phyloP scores from a whole-genome alignment of 30 jellyfish, hydroid and myxozoan genomes.

The Haliclystus octoradiatus region DNA sequence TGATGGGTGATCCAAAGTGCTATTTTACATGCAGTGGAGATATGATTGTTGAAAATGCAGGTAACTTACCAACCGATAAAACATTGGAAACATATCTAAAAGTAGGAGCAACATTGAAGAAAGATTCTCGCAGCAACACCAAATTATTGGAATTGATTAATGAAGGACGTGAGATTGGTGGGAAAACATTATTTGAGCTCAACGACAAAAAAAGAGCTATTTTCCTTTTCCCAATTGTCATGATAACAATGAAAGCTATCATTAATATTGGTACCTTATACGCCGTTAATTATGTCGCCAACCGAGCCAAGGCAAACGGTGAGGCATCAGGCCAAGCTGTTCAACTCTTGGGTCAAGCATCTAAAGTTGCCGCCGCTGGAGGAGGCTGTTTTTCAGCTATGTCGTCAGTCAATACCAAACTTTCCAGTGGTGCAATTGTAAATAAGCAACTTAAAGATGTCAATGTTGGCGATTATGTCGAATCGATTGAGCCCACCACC shows the following conservation, averaged over 20 bases:
- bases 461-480: slow-evolving; percentile 32
- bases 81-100: not conserved
- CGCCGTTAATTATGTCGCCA: slow-evolving; percentile 6
- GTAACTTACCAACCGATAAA: not conserved
- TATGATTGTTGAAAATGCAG: not conserved
- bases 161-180: slow-evolving; percentile 2
- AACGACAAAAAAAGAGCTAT: slow-evolving; percentile 4
- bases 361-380: not conserved
- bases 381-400: slow-evolving; percentile 29
- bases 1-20: slow-evolving; percentile 5
- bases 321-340: slow-evolving; percentile 1
- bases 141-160: slow-evolving; percentile 4
- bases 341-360: not conserved
- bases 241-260: not conserved
- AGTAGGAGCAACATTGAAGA: not conserved
- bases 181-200: not conserved
- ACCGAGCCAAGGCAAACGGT: slow-evolving; percentile 2
- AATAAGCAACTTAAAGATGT: slow-evolving; percentile 14
- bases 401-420: slow-evolving; percentile 7
- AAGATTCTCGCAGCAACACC: not conserved
- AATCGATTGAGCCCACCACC: slow-evolving; percentile 20
- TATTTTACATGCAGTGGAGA: not conserved
- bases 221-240: not conserved
- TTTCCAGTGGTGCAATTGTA: not conserved
- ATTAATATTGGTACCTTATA: not conserved